These are phyloP conservation scores for Mustela nigripes DNA, from an alignment of 2,113 vertebrate species.

Conservation along the genomic window DNA sequence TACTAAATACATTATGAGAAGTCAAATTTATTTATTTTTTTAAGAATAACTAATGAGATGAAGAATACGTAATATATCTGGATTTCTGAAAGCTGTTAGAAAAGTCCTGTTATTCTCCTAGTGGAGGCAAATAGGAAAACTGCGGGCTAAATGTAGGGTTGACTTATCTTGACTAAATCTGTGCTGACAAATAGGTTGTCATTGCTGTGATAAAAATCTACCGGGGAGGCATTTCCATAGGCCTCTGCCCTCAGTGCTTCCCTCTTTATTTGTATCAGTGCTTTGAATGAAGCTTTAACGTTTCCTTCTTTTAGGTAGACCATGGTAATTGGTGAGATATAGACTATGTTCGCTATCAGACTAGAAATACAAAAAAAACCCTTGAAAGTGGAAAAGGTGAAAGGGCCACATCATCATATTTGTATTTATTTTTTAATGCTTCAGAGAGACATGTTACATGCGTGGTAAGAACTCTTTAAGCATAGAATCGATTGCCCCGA, in stretches of 20 bases:
- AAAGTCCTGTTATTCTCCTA: not conserved
- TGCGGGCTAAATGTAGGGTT: not conserved
- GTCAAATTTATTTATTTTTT: not conserved
- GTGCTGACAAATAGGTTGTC: not conserved
- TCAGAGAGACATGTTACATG: not conserved
- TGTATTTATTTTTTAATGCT: not conserved
- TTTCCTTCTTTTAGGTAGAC: not conserved
- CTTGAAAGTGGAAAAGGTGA: not conserved
- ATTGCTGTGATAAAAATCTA: not conserved
- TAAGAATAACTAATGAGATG: not conserved
- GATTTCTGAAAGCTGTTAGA: not conserved
- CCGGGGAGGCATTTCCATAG: not conserved
- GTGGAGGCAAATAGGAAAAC: not conserved
- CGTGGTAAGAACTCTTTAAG: not conserved
- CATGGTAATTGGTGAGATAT: not conserved
- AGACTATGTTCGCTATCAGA: not conserved
- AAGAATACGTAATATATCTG: not conserved
- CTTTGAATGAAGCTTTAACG: not conserved
- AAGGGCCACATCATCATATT: not conserved
- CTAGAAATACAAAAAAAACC: not conserved
- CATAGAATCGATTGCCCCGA: not conserved
- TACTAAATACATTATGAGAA: not conserved
- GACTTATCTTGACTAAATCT: not conserved
- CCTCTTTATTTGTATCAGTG: not conserved
- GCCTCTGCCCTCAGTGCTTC: not conserved